Percentiles rank a stretch among this genome's conserved stretches.
phyloP scores from a whole-genome alignment of 1,140 invertebrate species.

The Drosophila willistoni region DNA sequence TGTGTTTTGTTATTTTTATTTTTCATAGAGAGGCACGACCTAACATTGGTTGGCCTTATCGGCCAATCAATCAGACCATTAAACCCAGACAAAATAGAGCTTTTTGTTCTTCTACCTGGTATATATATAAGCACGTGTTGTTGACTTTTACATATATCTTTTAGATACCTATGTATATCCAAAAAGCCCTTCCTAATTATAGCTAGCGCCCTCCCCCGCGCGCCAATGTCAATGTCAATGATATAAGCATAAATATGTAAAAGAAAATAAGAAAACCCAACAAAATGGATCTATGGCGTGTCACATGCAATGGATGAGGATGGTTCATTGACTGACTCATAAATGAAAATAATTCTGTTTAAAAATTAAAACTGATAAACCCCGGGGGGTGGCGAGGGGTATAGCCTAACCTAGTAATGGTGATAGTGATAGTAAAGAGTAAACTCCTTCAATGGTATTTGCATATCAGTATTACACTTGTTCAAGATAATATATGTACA shows the following conservation, averaged over 20 bases:
- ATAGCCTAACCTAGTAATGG: too few relatives aligned
- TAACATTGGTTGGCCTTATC: conserved; percentile 35
- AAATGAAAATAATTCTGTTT: neutral
- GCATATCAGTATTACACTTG: neutral
- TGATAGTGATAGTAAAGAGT: too few relatives aligned
- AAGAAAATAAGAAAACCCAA: conserved; percentile 14
- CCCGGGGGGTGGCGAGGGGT: too few relatives aligned
- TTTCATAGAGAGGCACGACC: conserved; percentile 48
- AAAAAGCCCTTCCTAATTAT: conserved; percentile 54
- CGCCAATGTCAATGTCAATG: conserved; percentile 68
- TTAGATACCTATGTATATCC: conserved; percentile 1
- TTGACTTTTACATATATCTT: conserved; percentile 24
- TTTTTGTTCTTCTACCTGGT: conserved; percentile 10
- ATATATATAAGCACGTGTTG: conserved; percentile 19
- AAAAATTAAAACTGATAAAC: neutral
- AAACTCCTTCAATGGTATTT: neutral
- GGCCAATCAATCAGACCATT: conserved; percentile 53
- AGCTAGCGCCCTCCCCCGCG: conserved; percentile 18
- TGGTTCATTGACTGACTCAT: conserved; percentile 41
- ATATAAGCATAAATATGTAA: conserved; percentile 20
- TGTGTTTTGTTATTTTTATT: conserved; percentile 8
- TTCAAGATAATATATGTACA: neutral
- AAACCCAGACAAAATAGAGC: conserved; percentile 46
- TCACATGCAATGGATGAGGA: conserved; percentile 52
- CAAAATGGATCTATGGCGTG: conserved; percentile 57